Evolutionary conservation across 2,888 invertebrate genomes (phyloP).

Genomic region (Abrostola triplasia): DNA sequence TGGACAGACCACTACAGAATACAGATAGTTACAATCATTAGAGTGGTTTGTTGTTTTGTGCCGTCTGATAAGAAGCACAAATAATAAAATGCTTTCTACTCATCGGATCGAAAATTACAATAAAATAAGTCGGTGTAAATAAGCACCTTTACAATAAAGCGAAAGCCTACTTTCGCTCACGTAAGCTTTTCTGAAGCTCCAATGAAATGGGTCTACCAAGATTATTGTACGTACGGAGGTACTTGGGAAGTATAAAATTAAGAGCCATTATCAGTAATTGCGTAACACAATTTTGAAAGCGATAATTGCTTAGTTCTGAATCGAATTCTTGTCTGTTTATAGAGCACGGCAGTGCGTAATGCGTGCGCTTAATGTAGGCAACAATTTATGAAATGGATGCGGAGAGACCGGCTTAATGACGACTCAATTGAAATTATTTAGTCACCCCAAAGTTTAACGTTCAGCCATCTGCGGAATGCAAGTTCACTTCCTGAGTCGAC

Average conservation of each 20-base stretch:
- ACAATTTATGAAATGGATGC: constrained; percentile 52
- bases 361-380: constrained; percentile 37
- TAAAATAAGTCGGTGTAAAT: constrained; percentile 51
- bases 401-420: constrained; percentile 55
- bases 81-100: constrained; percentile 34
- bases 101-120: constrained; percentile 48
- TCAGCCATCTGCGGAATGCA: constrained; percentile 78
- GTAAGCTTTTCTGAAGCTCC: constrained; percentile 55
- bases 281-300: constrained; percentile 67
- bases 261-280: constrained; percentile 66
- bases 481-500: constrained; percentile 82
- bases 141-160: constrained; percentile 39
- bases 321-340: constrained; percentile 74
- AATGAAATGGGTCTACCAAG: constrained; percentile 49
- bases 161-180: constrained; percentile 59
- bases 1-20: constrained; percentile 4
- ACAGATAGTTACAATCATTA: constrained; percentile 7
- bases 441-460: constrained; percentile 70
- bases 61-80: constrained; percentile 13
- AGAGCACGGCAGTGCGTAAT: constrained; percentile 51
- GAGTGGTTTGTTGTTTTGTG: constrained; percentile 14
- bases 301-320: constrained; percentile 73
- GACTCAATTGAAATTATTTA: constrained; percentile 66
- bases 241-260: constrained; percentile 49
- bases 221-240: constrained; percentile 51